Conservation (phyloP, 2,888 invertebrate genomes). For the Pyrrhosoma nymphula region DNA sequence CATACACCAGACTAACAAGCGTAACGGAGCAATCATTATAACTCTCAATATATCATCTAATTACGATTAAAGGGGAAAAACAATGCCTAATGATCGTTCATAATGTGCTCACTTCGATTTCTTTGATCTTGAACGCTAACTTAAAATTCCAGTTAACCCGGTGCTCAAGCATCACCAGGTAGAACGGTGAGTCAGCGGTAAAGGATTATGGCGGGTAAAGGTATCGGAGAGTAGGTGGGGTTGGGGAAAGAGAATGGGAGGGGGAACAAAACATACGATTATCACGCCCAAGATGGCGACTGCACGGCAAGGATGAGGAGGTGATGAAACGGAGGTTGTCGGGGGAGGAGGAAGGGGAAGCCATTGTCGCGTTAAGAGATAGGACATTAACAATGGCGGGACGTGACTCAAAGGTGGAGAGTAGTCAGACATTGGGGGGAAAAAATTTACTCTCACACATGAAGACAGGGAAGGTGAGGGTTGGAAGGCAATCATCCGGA, state of each 20-base stretch:
- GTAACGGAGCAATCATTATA: too few species aligned
- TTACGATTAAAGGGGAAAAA: too few species aligned
- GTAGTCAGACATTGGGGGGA: not conserved
- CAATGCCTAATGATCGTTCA: too few species aligned
- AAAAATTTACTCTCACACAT: not conserved
- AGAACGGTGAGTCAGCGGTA: not conserved
- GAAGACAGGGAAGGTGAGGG: not conserved
- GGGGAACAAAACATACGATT: not conserved
- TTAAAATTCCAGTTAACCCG: not conserved
- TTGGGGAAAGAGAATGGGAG: too few species aligned
- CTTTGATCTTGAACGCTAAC: not conserved
- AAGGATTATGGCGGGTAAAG: not conserved
- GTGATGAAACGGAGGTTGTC: not conserved
- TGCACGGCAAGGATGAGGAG: not conserved
- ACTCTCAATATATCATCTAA: too few species aligned
- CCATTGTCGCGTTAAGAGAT: conserved; percentile 6
- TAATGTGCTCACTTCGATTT: not conserved
- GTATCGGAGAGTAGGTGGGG: not conserved
- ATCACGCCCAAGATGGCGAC: conserved; percentile 31
- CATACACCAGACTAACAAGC: too few species aligned
- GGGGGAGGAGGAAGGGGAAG: not conserved
- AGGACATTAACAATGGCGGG: not conserved
- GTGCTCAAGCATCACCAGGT: not conserved
- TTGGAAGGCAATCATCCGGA: not conserved
- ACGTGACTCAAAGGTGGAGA: not conserved